Evolutionary conservation across 2,888 invertebrate species (phyloP), one percentile per base, ranked within the genome.

Genomic region (Blastobasis lacticolella): DNA sequence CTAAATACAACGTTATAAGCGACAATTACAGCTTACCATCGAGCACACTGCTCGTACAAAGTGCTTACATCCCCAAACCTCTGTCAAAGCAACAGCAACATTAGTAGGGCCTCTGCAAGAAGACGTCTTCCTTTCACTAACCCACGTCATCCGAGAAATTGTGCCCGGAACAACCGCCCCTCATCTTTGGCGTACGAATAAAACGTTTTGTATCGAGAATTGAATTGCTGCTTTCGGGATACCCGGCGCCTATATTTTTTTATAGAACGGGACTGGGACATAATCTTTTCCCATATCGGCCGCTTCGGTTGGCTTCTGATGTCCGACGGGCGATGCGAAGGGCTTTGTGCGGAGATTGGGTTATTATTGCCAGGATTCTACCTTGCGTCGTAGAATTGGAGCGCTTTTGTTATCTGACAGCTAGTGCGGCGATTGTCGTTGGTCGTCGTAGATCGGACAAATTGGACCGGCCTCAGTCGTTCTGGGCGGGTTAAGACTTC

Each of bases 171-270:
- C 73, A 69, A 67, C 70, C 67, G 59, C 50, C 57, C 66, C 73
- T 75, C 76, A 75, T 81, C 74, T 72, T 73, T 71, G 74, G 54
- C 68, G 68, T 62, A 60, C 61, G 69, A 76, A 79, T 79, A 80
- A 82, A 82, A 75, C 74, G 78, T 74, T 81, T 81, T 81, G 80
- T 83, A 79, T 78, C 75, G 77, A 64, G 75, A 73, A 83, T 81
- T 81, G 80, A 81, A 83, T 80, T 73, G 81, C 66, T 66, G 61
- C 57, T 61, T 62, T 60, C 48, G 37, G 37, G 6, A 38, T 38
- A 10, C 9, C 10, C 37, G 38, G 6, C 38, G 7, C 51, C 9
- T 6, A 46, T 10, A 9, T 37, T 36, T 42, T 23, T 49, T 49
- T 42, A 37, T 38, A 10, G 10, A 38, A 23, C 23, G 23, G 23